phyloP scores from a whole-genome alignment of 2,113 vertebrate species.

The Rhineura floridana region DNA sequence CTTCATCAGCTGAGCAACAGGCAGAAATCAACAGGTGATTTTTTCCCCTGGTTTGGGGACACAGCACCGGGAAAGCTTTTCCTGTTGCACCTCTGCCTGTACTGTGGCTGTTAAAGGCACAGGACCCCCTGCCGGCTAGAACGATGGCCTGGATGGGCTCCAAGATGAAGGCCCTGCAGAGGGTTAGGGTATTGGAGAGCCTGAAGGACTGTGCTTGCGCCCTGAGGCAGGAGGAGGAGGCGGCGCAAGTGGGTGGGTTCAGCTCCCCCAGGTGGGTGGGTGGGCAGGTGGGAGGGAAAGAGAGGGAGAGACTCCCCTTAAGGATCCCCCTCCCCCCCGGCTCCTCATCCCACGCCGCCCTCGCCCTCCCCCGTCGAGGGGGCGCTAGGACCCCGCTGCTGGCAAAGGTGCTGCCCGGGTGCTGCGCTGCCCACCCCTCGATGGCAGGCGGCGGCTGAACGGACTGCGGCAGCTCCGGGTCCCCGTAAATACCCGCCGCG shows the following conservation, averaged over 20 bases:
- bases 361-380: background rate
- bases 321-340: no score
- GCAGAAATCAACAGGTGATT: background rate
- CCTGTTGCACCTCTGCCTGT: background rate
- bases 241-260: background rate
- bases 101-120: background rate
- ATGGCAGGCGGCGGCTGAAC: background rate
- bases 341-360: background rate
- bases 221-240: background rate
- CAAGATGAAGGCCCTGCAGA: background rate
- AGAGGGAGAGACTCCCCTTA: background rate
- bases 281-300: background rate
- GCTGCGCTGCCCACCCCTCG: background rate
- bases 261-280: background rate
- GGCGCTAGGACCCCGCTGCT: constrained; percentile 20
- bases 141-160: background rate
- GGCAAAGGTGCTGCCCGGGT: background rate
- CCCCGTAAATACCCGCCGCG: background rate
- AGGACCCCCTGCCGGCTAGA: background rate
- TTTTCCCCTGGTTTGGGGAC: background rate
- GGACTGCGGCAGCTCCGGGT: background rate
- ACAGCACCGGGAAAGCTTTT: background rate
- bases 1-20: no score
- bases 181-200: no score
- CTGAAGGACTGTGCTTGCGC: background rate